These are phyloP conservation scores for Rhombomys opimus DNA, from an alignment of 2,113 vertebrate species.

Conservation along the genomic window DNA sequence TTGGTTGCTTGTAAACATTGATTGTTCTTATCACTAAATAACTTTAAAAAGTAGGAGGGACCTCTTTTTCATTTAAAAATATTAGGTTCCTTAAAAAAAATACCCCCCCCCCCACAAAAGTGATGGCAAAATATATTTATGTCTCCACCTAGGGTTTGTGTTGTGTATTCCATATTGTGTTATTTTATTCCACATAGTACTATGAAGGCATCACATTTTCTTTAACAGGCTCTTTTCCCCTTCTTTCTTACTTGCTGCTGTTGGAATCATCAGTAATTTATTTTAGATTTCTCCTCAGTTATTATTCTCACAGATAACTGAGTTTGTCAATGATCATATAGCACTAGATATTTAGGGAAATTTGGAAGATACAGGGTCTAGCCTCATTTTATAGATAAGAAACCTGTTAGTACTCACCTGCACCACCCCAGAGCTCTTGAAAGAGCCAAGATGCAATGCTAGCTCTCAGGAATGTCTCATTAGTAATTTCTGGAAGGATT, in stretches of 20 bases:
- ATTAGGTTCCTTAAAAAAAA: neutral
- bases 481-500: neutral
- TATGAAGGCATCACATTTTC: neutral
- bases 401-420: neutral
- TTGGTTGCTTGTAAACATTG: neutral
- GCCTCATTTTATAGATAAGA: neutral
- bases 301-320: neutral
- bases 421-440: neutral
- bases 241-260: neutral
- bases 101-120: no score
- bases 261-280: neutral
- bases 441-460: neutral
- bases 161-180: neutral
- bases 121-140: neutral
- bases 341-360: constrained; percentile 40
- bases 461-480: neutral
- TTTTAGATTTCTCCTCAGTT: constrained; percentile 23
- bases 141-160: neutral
- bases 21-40: constrained; percentile 13
- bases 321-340: neutral
- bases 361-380: neutral
- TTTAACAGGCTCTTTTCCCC: neutral
- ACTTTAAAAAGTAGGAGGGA: neutral
- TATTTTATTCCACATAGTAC: neutral
- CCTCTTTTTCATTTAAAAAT: neutral